A percentile compares a stretch with the other conserved stretches of the same genome.
Evolutionary conservation across 1,140 invertebrate genomes (phyloP).

Genomic region (Zaprionus lachaisei): DNA sequence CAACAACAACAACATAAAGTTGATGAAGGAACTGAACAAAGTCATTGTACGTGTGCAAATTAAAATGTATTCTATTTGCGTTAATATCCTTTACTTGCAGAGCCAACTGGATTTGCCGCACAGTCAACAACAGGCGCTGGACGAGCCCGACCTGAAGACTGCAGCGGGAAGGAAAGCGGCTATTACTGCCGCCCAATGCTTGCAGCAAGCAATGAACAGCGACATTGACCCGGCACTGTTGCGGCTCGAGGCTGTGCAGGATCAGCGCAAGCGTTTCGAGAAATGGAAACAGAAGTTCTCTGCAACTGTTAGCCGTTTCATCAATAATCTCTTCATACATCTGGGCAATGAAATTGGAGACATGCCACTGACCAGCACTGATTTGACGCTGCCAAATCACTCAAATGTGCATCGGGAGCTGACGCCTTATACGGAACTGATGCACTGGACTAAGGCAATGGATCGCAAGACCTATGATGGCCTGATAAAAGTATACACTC

Average conservation of each 20-base stretch:
- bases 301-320: slow-evolving; percentile 91
- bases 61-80: background rate
- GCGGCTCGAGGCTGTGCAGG: slow-evolving; percentile 92
- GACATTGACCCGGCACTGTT: slow-evolving; percentile 88
- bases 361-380: slow-evolving; percentile 79
- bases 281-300: slow-evolving; percentile 95
- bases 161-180: slow-evolving; percentile 91
- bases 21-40: slow-evolving; percentile 92
- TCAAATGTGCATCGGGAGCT: slow-evolving; percentile 92
- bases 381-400: slow-evolving; percentile 91
- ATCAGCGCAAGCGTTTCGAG: slow-evolving; percentile 94
- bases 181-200: slow-evolving; percentile 91
- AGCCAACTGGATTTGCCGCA: slow-evolving; percentile 90
- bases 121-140: slow-evolving; percentile 89
- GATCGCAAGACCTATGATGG: slow-evolving; percentile 92
- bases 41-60: slow-evolving; percentile 88
- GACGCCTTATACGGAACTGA: slow-evolving; percentile 93
- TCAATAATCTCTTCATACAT: slow-evolving; percentile 97
- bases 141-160: slow-evolving; percentile 91
- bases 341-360: slow-evolving; percentile 88
- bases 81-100: slow-evolving; percentile 60
- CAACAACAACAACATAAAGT: slow-evolving; percentile 92
- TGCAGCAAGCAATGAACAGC: slow-evolving; percentile 91
- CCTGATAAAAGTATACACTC: slow-evolving; percentile 92
- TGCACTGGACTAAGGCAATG: slow-evolving; percentile 95